Conservation (phyloP, 35 echinoderm and acorn worm genomes). For the Anneissia japonica region DNA sequence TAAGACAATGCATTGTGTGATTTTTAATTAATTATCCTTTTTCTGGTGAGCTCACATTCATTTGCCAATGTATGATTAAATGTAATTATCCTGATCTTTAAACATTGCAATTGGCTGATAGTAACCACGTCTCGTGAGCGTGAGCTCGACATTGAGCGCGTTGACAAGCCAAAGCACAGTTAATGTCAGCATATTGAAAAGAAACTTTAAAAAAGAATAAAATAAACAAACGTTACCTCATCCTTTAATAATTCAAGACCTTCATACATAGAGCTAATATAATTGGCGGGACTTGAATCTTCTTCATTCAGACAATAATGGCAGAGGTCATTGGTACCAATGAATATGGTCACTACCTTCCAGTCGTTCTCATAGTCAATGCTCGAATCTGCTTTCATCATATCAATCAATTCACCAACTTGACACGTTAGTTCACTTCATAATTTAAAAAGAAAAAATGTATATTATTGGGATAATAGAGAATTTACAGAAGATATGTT, state of each 20-base stretch:
- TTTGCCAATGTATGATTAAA: no score
- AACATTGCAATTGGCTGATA: background rate
- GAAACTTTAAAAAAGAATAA: background rate
- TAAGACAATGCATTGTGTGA: no score
- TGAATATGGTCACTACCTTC: constrained; percentile 49
- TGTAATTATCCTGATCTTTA: background rate
- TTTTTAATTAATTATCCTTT: no score
- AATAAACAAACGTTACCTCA: background rate
- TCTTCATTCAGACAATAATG: constrained; percentile 16
- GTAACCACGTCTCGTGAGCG: background rate
- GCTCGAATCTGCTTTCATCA: constrained; percentile 17
- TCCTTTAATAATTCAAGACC: constrained; percentile 38
- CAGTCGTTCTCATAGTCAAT: constrained; percentile 43
- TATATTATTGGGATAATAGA: no score
- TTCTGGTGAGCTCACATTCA: no score
- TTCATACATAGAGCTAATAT: constrained; percentile 5
- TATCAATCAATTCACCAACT: constrained; percentile 20
- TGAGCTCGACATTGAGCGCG: background rate
- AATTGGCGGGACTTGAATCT: constrained; percentile 16
- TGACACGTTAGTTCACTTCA: background rate
- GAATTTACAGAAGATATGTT: no score
- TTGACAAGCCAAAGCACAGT: background rate
- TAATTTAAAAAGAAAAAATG: no score
- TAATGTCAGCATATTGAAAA: background rate
- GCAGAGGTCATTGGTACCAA: constrained; percentile 59